Evolutionary conservation across 2,888 invertebrate genomes (phyloP).

Genomic region (Protonemura montana): DNA sequence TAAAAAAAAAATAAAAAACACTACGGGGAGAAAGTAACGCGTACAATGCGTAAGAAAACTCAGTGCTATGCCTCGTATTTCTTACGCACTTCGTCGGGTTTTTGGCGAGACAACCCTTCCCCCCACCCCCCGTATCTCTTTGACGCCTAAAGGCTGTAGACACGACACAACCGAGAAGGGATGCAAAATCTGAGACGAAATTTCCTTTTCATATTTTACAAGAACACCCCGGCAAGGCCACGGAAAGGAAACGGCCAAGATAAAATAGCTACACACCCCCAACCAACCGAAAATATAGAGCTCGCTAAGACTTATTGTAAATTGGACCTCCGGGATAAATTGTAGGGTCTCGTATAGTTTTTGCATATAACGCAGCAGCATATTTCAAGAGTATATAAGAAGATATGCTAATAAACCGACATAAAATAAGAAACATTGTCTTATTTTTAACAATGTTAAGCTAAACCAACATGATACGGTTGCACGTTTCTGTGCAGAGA

Average conservation of each 20-base stretch:
- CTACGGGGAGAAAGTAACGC: neutral
- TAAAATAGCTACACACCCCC: neutral
- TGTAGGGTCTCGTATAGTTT: conserved; percentile 32
- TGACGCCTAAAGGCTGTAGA: neutral
- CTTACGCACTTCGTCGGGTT: neutral
- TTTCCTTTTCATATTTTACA: conserved; percentile 44
- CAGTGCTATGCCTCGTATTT: neutral
- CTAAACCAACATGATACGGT: neutral
- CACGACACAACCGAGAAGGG: neutral
- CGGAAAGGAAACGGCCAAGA: neutral
- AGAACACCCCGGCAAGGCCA: neutral
- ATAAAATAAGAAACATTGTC: conserved; percentile 16
- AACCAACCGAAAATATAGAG: neutral
- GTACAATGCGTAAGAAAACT: neutral
- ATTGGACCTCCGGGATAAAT: conserved; percentile 46
- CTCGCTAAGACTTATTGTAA: conserved; percentile 43
- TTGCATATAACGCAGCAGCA: neutral
- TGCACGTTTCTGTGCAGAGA: neutral
- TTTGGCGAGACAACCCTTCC: neutral
- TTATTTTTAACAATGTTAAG: conserved; percentile 23
- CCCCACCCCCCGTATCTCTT: neutral
- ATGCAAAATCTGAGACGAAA: neutral
- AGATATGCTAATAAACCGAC: neutral
- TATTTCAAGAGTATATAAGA: neutral
- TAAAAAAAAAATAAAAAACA: neutral